These are phyloP conservation scores for Phallusia fumigata DNA, from an alignment of 23 tunicate species.

Conservation along the genomic window DNA sequence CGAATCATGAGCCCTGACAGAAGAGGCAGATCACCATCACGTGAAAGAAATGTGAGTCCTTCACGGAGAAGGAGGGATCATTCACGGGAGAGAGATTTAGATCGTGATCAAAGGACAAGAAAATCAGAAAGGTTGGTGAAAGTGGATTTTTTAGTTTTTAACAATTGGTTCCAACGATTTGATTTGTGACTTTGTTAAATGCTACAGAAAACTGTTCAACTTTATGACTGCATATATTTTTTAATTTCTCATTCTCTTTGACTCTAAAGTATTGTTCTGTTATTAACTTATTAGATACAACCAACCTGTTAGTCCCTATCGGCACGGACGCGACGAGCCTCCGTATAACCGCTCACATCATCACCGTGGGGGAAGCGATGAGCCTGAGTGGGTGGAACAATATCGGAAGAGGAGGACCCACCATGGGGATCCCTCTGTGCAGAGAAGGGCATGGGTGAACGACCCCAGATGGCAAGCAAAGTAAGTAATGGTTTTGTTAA, in stretches of 20 bases:
- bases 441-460: slow-evolving; percentile 60
- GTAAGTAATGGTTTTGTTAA: background rate
- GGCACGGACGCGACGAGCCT: slow-evolving; percentile 25
- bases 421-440: slow-evolving; percentile 17
- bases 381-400: slow-evolving; percentile 93
- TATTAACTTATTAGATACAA: slow-evolving; percentile 5
- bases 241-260: too few species aligned
- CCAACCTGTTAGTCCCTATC: slow-evolving; percentile 47
- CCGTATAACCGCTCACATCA: slow-evolving; percentile 27
- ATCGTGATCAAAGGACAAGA: slow-evolving; percentile 37
- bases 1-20: slow-evolving; percentile 27
- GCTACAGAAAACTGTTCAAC: too few species aligned
- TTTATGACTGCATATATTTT: too few species aligned
- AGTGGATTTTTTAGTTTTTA: background rate
- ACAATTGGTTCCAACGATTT: too few species aligned
- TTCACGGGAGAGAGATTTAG: slow-evolving; percentile 52
- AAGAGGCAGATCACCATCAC: slow-evolving; percentile 35
- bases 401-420: slow-evolving; percentile 55
- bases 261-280: too few species aligned
- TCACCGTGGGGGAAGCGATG: slow-evolving; percentile 29
- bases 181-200: too few species aligned
- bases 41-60: slow-evolving; percentile 37
- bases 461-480: slow-evolving; percentile 60
- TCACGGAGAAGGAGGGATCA: slow-evolving; percentile 24
- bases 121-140: slow-evolving; percentile 28